Percentiles rank a stretch among this genome's conserved stretches.
Conservation (phyloP, 2,888 invertebrate genomes). For the Diachrysia chrysitis region DNA sequence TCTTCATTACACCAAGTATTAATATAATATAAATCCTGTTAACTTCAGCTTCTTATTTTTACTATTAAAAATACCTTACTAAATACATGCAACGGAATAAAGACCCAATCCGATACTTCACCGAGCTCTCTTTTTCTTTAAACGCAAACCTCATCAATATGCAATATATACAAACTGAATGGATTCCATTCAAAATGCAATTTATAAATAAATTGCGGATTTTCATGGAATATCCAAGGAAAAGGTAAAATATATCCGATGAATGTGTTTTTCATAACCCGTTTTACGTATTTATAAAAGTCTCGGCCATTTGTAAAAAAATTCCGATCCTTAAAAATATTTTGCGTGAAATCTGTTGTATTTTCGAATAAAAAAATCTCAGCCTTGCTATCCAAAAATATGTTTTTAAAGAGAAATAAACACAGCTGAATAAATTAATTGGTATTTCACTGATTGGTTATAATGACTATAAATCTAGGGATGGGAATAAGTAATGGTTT, state of each 20-base stretch:
- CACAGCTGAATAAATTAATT: no score
- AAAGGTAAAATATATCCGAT: background rate
- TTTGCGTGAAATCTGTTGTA: no score
- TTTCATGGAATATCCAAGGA: constrained; percentile 17
- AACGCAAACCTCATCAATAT: constrained; percentile 9
- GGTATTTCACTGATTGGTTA: no score
- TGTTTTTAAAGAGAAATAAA: no score
- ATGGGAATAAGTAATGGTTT: no score
- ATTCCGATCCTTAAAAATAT: no score
- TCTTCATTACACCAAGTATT: no score
- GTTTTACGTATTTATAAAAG: background rate
- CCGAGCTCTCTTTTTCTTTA: background rate
- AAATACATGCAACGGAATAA: background rate
- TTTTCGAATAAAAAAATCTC: no score
- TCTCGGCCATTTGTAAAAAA: background rate
- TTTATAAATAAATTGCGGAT: constrained; percentile 44
- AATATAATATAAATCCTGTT: background rate
- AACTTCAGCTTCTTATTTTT: background rate
- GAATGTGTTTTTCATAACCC: background rate
- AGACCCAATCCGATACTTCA: background rate
- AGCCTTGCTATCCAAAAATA: no score
- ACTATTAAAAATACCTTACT: no score
- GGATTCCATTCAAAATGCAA: constrained; percentile 22
- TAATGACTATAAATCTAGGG: no score
- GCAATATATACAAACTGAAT: constrained; percentile 9